Conservation (phyloP, 2,888 invertebrate species). For the Acrobasis consociella region DNA sequence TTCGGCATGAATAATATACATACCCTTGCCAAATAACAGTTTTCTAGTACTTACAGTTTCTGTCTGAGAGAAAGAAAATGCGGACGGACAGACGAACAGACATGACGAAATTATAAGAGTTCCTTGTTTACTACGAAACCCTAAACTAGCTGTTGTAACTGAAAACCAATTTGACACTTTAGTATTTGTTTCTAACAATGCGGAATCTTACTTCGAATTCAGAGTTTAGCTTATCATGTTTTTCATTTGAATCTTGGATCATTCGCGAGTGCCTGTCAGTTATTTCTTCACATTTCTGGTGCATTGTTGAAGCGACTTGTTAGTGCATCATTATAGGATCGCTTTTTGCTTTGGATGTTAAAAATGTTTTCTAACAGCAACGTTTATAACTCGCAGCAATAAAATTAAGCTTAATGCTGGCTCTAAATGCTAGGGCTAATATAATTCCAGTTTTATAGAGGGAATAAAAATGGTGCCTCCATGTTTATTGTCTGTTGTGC, state of each 20-base stretch:
- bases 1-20: too few species aligned
- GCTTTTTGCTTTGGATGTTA: constrained; percentile 38
- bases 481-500: constrained; percentile 14
- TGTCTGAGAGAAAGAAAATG: too few species aligned
- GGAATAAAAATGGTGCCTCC: constrained; percentile 10
- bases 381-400: constrained; percentile 39
- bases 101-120: too few species aligned
- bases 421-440: constrained; percentile 22
- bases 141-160: too few species aligned
- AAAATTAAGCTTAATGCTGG: constrained; percentile 45
- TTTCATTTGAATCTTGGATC: background rate
- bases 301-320: constrained; percentile 39
- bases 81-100: too few species aligned
- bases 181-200: background rate
- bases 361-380: constrained; percentile 43
- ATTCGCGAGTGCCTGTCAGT: constrained; percentile 35
- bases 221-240: background rate
- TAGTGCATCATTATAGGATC: constrained; percentile 37
- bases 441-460: constrained; percentile 17
- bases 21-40: too few species aligned
- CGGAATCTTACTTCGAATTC: background rate
- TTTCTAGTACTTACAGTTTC: too few species aligned
- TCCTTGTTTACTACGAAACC: too few species aligned
- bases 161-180: too few species aligned
- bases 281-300: constrained; percentile 35